A percentile compares a stretch with the other conserved stretches of the same genome.
phyloP scores from a whole-genome alignment of 37 sponge, comb jelly and placozoan genomes.

The Dysidea cf. avara region DNA sequence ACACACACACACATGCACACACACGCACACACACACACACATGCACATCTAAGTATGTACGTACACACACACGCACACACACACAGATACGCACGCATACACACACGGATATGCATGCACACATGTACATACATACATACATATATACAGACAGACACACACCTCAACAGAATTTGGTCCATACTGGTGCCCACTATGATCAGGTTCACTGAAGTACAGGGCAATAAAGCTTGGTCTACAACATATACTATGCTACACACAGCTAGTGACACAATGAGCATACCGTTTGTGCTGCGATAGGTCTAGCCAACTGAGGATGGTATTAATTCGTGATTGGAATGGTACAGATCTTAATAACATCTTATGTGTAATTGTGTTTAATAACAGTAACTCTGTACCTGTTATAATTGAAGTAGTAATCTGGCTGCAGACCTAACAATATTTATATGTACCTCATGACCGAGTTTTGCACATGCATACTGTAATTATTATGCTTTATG shows the following conservation, averaged over 20 bases:
- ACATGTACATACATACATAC: no score
- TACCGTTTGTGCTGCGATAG: conserved; percentile 25
- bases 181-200: conserved; percentile 60
- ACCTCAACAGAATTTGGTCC: conserved; percentile 70
- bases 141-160: background rate
- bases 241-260: conserved; percentile 1
- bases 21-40: conserved; percentile 41
- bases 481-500: no score
- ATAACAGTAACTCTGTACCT: conserved; percentile 9
- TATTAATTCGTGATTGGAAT: background rate
- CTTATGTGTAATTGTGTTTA: no score
- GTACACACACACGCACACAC: conserved; percentile 1
- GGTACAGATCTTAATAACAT: background rate
- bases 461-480: no score
- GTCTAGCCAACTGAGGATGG: conserved; percentile 49
- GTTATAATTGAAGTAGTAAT: conserved; percentile 36
- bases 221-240: conserved; percentile 67
- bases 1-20: conserved; percentile 18
- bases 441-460: no score
- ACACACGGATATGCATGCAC: background rate
- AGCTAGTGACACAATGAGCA: no score
- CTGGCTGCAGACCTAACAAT: conserved; percentile 18
- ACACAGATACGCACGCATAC: background rate
- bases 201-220: conserved; percentile 70
- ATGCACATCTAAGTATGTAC: background rate